Evolutionary conservation across 2,888 invertebrate species (phyloP), one percentile per base, ranked within the genome.

Genomic region (Machimus rusticus): DNA sequence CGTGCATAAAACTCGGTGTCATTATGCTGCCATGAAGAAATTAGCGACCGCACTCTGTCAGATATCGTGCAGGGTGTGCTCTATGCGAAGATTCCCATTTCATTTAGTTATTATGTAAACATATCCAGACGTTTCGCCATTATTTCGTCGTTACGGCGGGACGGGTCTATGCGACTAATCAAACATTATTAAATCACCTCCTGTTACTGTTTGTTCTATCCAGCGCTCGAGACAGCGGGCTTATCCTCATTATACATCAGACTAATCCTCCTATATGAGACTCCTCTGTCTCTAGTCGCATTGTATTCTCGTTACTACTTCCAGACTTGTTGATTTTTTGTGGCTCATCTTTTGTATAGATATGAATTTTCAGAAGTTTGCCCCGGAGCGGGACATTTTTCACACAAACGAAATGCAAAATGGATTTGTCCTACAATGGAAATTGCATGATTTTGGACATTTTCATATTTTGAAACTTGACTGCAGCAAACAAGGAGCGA

Each of bases 131-230:
- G 19, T 34, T 82, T 57, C 39, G 82, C 82, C 39, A 82, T 82
- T 82, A 82, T 82, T 57, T 82, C 37, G 66, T 82, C 82, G 51
- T 82, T 82, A 82, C 19, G 37, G 6, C 23, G 57, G 66, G 19
- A 78, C 28, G 76, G 28, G 76, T 82, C 82, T 82, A 66, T 34
- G 82, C 82, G 82, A 82, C 86, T 86, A 86, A 86, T 86, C 86
- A 86, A 86, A 86, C 51, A 86, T 86, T 86, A 86, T 86, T 86
- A 86, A 86, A 86, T 86, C 86, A 86, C 77, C 76, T 86, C 37
- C 14, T 86, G 51, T 74, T 86, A 23, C 28, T 86, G 55, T 86
- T 86, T 74, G 66, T 37, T 82, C 57, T 57, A 66, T 14, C 66
- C 57, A 28, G 37, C 82, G 57, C 57, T 37, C 82, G 82, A 82